Percentiles rank a stretch among this genome's conserved stretches.
phyloP scores from a whole-genome alignment of 2,113 vertebrate genomes.

The Felis chaus region DNA sequence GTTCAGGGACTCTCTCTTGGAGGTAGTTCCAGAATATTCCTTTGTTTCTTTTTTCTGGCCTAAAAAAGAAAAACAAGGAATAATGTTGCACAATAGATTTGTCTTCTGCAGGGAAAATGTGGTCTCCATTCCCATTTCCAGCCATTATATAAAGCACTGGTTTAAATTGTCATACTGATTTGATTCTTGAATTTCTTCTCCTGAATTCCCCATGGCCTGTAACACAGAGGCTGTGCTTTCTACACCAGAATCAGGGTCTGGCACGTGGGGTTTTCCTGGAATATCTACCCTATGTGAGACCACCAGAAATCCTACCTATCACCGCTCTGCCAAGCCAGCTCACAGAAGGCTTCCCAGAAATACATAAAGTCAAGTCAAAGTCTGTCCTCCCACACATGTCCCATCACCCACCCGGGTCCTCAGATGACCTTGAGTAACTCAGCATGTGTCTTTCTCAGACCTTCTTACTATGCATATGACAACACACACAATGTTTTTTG shows the following conservation, averaged over 20 bases:
- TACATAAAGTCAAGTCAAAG: background rate
- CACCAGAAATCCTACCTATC: background rate
- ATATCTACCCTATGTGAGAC: background rate
- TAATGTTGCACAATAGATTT: background rate
- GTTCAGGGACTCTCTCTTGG: background rate
- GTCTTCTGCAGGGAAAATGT: background rate
- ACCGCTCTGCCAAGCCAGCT: background rate
- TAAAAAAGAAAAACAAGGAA: background rate
- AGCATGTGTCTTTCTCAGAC: background rate
- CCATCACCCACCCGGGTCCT: background rate
- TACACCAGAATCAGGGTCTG: background rate
- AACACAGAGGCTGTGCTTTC: background rate
- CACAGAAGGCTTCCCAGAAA: background rate
- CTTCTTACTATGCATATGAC: background rate
- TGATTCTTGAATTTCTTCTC: background rate
- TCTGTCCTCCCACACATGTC: background rate
- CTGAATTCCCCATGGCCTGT: background rate
- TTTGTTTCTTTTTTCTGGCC: constrained; percentile 14
- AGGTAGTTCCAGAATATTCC: background rate
- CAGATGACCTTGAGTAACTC: background rate
- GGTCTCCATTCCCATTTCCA: background rate
- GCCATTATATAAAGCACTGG: background rate
- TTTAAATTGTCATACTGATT: background rate
- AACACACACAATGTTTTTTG: background rate
- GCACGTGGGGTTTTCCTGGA: background rate